A percentile compares a stretch with the other conserved stretches of the same genome.
Conservation (phyloP, 2,888 invertebrate species). For the Pemphredon lugubris region DNA sequence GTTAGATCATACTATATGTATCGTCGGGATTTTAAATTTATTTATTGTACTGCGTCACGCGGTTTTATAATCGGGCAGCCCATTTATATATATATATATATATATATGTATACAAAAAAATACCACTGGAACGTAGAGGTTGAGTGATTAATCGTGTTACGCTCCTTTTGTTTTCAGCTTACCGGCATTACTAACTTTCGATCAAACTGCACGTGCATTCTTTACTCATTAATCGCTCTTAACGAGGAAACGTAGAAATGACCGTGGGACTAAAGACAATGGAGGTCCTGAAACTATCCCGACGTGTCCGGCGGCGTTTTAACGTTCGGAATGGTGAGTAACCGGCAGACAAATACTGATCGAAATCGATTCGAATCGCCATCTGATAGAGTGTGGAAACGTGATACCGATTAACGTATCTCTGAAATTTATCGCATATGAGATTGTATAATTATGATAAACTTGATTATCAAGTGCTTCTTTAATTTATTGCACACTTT, state of each 20-base stretch:
- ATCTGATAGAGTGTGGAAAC: constrained; percentile 33
- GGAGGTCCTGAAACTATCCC: constrained; percentile 66
- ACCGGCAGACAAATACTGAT: constrained; percentile 18
- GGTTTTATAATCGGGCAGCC: too few species aligned
- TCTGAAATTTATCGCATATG: constrained; percentile 14
- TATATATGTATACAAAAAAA: too few species aligned
- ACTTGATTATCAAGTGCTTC: too few species aligned
- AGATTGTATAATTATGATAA: constrained; percentile 12
- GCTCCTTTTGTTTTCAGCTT: constrained; percentile 2
- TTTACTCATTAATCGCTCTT: background rate
- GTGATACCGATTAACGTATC: constrained; percentile 24
- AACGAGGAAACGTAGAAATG: constrained; percentile 47
- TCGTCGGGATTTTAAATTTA: too few species aligned
- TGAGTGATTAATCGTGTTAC: too few species aligned
- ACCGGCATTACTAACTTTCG: background rate
- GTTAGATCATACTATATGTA: too few species aligned
- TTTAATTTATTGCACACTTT: too few species aligned
- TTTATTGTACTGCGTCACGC: too few species aligned
- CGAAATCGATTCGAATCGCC: constrained; percentile 6
- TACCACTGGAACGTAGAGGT: too few species aligned
- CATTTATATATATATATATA: too few species aligned
- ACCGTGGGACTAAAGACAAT: constrained; percentile 64
- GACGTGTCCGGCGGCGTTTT: constrained; percentile 62
- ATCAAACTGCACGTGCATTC: background rate
- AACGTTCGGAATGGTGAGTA: constrained; percentile 69